These are phyloP conservation scores for Lasiommata megera DNA, from an alignment of 2,888 invertebrate species.

Conservation along the genomic window DNA sequence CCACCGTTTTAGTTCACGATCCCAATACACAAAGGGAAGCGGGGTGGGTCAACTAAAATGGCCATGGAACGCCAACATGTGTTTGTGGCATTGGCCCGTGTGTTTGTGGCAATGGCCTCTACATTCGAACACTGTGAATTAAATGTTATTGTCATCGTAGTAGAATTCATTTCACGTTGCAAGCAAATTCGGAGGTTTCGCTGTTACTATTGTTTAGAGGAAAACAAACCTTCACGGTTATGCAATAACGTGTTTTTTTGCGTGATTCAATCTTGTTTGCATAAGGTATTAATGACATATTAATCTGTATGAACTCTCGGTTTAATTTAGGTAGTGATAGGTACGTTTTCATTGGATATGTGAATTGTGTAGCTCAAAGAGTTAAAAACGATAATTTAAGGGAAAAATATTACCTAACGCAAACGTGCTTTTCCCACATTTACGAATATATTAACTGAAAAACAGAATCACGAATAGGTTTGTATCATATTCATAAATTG, in stretches of 20 bases:
- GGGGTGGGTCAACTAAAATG: slow-evolving; percentile 49
- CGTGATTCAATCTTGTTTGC: slow-evolving; percentile 29
- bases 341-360: slow-evolving; percentile 36
- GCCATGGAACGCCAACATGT: slow-evolving; percentile 63
- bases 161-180: slow-evolving; percentile 22
- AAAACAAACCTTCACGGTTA: slow-evolving; percentile 30
- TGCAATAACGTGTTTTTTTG: slow-evolving; percentile 23
- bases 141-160: slow-evolving; percentile 31
- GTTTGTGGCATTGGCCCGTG: slow-evolving; percentile 73
- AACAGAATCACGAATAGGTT: too few species aligned
- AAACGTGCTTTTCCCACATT: not conserved
- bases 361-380: not conserved
- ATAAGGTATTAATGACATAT: slow-evolving; percentile 42
- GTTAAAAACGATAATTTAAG: not conserved
- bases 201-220: slow-evolving; percentile 26
- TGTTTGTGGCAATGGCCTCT: slow-evolving; percentile 50
- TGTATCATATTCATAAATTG: too few species aligned
- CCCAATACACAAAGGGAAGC: slow-evolving; percentile 37
- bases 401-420: not conserved
- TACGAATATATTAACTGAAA: not conserved
- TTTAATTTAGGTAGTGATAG: slow-evolving; percentile 34
- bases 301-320: slow-evolving; percentile 39
- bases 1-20: slow-evolving; percentile 32
- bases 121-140: slow-evolving; percentile 43
- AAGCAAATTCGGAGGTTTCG: slow-evolving; percentile 30